Base-by-base conservation (phyloP, 2,888 invertebrate genomes). In the Podabrus alpinus region DNA sequence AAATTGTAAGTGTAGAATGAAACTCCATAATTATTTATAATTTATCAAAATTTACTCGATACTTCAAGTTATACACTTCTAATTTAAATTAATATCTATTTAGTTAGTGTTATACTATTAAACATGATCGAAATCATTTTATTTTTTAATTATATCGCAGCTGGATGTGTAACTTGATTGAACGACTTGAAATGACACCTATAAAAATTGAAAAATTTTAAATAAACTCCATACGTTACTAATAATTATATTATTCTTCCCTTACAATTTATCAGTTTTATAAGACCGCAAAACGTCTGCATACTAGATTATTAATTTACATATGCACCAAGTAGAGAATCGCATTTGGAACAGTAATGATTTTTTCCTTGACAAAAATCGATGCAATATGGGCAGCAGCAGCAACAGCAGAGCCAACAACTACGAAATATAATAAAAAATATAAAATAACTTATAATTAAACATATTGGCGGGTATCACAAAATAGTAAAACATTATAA, bases 321-420 rank as follows among this genome's bases (percentile, higher is more conserved):
- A 74, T 82, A 86, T n/a, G 80, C 78, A 66, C 89, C 89, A 59
- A 89, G 81, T 77, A 82, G 89, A 1, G 85, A 80, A 19, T 84
- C 82, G 78, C 89, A 89, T 59, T 85, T 81, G 1, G 89, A 89
- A 79, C 89, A 89, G 75, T 86, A 88, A 77, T 89, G 89, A 73
- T 87, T 88, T 73, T 84, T 85, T 17, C 82, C 82, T 77, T 87
- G 80, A 68, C 88, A 89, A 45, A 84, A 85, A 75, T 89, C 88
- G 71, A 86, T 85, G 72, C 89, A 89, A 75, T 89, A 89, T 1
- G 88, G 88, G 64, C 88, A 86, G 17, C 86, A 87, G 15, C 84
- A 87, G 77, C 86, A 87, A n/a, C 84, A 87, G 76, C 88, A 89
- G 11, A 84, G 85, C 84, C 87, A 88, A 24, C 85, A 86, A 73